phyloP scores from a whole-genome alignment of 2,888 invertebrate genomes.

The Axea sp. region DNA sequence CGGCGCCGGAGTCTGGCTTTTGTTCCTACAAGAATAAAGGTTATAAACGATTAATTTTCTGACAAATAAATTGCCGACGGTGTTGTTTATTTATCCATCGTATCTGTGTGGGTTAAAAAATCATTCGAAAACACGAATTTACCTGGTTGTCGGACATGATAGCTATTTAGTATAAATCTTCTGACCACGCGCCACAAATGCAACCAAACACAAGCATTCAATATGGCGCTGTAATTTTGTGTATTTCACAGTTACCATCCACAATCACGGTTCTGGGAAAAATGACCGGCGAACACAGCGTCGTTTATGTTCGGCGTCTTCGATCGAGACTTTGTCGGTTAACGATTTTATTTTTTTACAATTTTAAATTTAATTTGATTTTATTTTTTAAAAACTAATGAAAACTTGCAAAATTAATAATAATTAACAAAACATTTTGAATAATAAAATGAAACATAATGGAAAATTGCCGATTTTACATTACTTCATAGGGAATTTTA shows the following conservation, averaged over 20 bases:
- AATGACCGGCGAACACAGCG: constrained; percentile 43
- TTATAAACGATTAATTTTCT: constrained; percentile 66
- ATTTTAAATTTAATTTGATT: no score
- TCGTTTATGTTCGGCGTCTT: background rate
- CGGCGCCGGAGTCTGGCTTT: constrained; percentile 81
- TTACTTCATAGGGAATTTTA: background rate
- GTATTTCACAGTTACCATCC: constrained; percentile 67
- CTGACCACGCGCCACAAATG: constrained; percentile 78
- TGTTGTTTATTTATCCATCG: constrained; percentile 1
- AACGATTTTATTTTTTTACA: no score
- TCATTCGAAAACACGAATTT: constrained; percentile 51
- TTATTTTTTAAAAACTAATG: no score
- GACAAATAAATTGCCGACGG: constrained; percentile 29
- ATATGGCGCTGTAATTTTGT: constrained; percentile 79
- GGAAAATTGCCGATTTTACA: no score
- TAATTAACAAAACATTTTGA: no score
- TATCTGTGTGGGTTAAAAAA: background rate
- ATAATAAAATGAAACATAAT: no score
- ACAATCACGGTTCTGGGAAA: constrained; percentile 27
- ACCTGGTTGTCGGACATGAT: constrained; percentile 79
- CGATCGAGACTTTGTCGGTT: no score
- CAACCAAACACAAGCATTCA: constrained; percentile 78
- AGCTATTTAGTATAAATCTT: constrained; percentile 70
- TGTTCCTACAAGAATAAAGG: constrained; percentile 78
- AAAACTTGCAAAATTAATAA: no score